Percentiles rank a stretch among this genome's conserved stretches.
These are phyloP conservation scores for Syrmaticus mikado DNA, from an alignment of 2,113 vertebrate species.

Conservation along the genomic window DNA sequence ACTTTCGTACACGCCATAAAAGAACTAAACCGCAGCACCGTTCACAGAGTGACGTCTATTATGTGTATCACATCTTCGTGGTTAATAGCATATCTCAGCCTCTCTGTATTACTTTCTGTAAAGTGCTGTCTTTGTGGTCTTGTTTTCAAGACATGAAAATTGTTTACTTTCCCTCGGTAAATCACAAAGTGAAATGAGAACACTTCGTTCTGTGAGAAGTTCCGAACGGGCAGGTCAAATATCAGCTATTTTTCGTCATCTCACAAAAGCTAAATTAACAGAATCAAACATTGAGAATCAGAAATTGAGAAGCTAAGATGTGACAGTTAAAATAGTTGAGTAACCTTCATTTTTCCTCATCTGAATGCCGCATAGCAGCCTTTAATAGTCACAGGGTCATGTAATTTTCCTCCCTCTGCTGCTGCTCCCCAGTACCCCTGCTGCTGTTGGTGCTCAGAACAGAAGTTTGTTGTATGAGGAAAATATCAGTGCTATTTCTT, in stretches of 20 bases:
- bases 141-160: slow-evolving; percentile 14
- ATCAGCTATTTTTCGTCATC: not conserved
- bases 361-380: not conserved
- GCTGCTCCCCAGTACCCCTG: not conserved
- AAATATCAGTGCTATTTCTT: not conserved
- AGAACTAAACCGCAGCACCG: slow-evolving; percentile 34
- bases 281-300: not conserved
- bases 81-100: not conserved
- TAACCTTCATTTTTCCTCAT: not conserved
- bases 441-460: not conserved
- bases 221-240: not conserved
- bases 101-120: not conserved
- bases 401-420: not conserved
- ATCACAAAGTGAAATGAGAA: not conserved
- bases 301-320: not conserved
- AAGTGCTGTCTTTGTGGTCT: slow-evolving; percentile 52
- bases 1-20: not conserved
- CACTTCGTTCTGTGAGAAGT: not conserved
- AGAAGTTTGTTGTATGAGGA: not conserved
- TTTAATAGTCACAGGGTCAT: not conserved
- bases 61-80: not conserved
- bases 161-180: not conserved
- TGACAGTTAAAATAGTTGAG: not conserved
- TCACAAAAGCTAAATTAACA: not conserved
- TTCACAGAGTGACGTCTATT: not conserved